These are phyloP conservation scores for Percopsis transmontana DNA, from an alignment of 2,113 vertebrate species.

Conservation along the genomic window DNA sequence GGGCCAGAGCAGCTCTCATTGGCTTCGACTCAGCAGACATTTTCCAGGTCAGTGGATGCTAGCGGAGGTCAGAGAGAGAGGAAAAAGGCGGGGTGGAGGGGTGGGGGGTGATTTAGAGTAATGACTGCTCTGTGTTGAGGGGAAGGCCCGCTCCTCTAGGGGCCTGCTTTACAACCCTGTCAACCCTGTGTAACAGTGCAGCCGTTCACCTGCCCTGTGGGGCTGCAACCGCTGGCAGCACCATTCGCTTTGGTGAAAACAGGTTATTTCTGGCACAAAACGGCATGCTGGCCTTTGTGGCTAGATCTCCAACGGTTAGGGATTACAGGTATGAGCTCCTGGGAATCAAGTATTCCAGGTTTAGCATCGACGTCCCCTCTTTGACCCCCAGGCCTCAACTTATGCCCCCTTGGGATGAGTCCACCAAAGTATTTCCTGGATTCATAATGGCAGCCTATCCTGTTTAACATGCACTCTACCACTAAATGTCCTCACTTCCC, in stretches of 20 bases:
- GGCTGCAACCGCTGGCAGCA: slow-evolving; percentile 1
- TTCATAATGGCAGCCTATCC: slow-evolving; percentile 25
- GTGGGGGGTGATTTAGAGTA: slow-evolving; percentile 58
- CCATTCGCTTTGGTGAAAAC: neutral
- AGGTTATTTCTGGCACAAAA: neutral
- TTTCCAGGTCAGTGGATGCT: slow-evolving; percentile 73
- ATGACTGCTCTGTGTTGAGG: slow-evolving; percentile 50
- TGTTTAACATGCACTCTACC: slow-evolving; percentile 16
- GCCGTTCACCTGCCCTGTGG: slow-evolving; percentile 37
- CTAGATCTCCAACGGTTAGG: neutral
- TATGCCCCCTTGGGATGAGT: slow-evolving; percentile 17
- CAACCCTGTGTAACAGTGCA: slow-evolving; percentile 28
- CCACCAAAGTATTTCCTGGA: slow-evolving; percentile 19
- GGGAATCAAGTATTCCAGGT: neutral
- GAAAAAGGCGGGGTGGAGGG: slow-evolving; percentile 11
- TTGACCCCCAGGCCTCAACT: slow-evolving; percentile 12
- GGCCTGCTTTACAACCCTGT: slow-evolving; percentile 45
- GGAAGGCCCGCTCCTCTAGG: slow-evolving; percentile 44
- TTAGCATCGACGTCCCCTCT: slow-evolving; percentile 11
- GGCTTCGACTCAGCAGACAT: slow-evolving; percentile 61
- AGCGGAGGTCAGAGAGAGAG: slow-evolving; percentile 63
- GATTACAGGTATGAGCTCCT: slow-evolving; percentile 45
- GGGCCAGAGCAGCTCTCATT: slow-evolving; percentile 35
- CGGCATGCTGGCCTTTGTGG: neutral
- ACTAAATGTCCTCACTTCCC: slow-evolving; percentile 19